Conservation (phyloP, 2,888 invertebrate species). For the Eumerus sabulonum region DNA sequence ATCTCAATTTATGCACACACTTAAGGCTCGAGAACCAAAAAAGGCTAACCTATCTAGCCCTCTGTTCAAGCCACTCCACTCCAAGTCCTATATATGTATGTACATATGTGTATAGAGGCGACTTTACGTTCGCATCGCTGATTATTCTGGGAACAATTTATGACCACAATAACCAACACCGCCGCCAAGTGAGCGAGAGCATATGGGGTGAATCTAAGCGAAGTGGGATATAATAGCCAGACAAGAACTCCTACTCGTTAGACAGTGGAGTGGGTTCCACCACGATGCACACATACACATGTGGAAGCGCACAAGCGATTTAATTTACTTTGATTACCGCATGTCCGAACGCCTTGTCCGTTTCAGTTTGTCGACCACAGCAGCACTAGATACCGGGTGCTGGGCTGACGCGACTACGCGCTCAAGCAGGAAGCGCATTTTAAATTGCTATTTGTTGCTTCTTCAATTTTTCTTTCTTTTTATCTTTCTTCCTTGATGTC, state of each 20-base stretch:
- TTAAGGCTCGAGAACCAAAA: conserved; percentile 29
- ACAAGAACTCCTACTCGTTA: no score
- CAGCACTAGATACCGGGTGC: neutral
- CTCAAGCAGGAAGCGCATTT: conserved; percentile 68
- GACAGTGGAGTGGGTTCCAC: no score
- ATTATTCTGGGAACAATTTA: conserved; percentile 66
- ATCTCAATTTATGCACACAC: conserved; percentile 67
- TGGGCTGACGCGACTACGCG: conserved; percentile 40
- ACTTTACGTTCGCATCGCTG: conserved; percentile 64
- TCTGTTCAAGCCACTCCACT: no score
- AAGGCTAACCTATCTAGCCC: neutral
- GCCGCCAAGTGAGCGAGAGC: neutral
- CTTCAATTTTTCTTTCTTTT: neutral
- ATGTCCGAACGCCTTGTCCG: conserved; percentile 65
- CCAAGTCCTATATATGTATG: conserved; percentile 13
- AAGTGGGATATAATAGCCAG: no score
- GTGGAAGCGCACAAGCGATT: conserved; percentile 56
- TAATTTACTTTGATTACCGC: conserved; percentile 68
- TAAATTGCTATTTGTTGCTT: conserved; percentile 57
- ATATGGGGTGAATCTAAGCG: no score
- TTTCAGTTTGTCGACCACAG: conserved; percentile 47
- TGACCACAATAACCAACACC: conserved; percentile 65
- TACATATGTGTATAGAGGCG: conserved; percentile 27
- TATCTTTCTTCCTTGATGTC: conserved; percentile 23
- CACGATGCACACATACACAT: no score